Evolutionary conservation across 2,888 invertebrate species (phyloP).

Genomic region (Pollenia angustigena): DNA sequence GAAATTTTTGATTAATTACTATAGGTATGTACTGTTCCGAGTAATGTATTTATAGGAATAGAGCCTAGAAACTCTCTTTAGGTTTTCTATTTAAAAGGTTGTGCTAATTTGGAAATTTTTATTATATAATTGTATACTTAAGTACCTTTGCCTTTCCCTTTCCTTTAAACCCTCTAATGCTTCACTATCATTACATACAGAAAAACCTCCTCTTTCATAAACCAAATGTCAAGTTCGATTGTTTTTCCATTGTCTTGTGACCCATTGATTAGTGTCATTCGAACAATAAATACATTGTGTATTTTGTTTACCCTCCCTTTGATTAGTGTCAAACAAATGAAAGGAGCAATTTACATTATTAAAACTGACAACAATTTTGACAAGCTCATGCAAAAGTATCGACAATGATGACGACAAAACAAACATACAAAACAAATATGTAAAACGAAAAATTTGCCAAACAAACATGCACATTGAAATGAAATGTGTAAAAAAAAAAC

Average conservation of each 20-base stretch:
- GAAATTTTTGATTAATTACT: too few relatives aligned
- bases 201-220: conserved; percentile 42
- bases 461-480: conserved; percentile 26
- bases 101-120: background rate
- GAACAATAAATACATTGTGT: conserved; percentile 36
- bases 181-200: background rate
- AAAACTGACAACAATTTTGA: conserved; percentile 57
- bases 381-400: conserved; percentile 54
- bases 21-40: too few relatives aligned
- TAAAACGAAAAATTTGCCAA: conserved; percentile 42
- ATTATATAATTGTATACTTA: background rate
- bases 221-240: conserved; percentile 48
- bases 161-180: background rate
- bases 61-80: too few relatives aligned
- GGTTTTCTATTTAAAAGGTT: background rate
- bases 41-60: too few relatives aligned
- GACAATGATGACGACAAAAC: conserved; percentile 28
- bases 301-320: background rate
- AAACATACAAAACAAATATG: conserved; percentile 32
- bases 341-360: conserved; percentile 49
- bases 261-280: conserved; percentile 55
- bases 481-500: background rate
- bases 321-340: conserved; percentile 50
- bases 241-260: conserved; percentile 17
- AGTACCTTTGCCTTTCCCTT: background rate